A percentile compares a stretch with the other conserved stretches of the same genome.
These are phyloP conservation scores for Lycodopsis pacificus DNA, from an alignment of 2,797 vertebrate genomes.

Conservation along the genomic window DNA sequence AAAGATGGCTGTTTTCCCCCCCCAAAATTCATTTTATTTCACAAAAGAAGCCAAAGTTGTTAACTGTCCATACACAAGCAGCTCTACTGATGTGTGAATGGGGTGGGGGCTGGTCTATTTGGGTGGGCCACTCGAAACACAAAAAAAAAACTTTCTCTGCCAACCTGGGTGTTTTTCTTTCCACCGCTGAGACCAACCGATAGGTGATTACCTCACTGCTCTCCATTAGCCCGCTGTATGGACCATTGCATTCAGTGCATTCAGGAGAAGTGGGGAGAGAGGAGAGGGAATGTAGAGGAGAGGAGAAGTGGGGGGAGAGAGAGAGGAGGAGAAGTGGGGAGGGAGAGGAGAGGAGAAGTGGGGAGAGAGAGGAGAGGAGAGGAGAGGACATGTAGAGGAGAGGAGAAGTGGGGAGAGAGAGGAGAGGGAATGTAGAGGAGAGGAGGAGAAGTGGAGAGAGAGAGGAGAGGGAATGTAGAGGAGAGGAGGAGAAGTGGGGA, in stretches of 20 bases:
- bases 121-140: conserved; percentile 28
- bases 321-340: neutral
- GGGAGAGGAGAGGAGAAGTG: too few species aligned
- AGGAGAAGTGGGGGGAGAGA: neutral
- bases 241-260: conserved; percentile 33
- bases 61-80: neutral
- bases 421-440: too few species aligned
- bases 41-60: neutral
- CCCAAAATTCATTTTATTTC: neutral
- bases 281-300: too few species aligned
- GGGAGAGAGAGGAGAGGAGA: too few species aligned
- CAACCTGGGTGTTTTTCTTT: conserved; percentile 20
- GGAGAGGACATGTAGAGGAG: too few species aligned
- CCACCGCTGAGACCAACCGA: conserved; percentile 16
- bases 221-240: conserved; percentile 30
- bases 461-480: neutral
- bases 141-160: neutral
- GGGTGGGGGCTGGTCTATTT: conserved; percentile 13
- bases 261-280: conserved; percentile 2
- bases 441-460: too few species aligned
- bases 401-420: too few species aligned
- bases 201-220: conserved; percentile 31
- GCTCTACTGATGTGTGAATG: neutral
- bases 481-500: neutral
- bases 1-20: neutral